phyloP scores from a whole-genome alignment of 2,113 vertebrate genomes.

The Macquaria ambigua region DNA sequence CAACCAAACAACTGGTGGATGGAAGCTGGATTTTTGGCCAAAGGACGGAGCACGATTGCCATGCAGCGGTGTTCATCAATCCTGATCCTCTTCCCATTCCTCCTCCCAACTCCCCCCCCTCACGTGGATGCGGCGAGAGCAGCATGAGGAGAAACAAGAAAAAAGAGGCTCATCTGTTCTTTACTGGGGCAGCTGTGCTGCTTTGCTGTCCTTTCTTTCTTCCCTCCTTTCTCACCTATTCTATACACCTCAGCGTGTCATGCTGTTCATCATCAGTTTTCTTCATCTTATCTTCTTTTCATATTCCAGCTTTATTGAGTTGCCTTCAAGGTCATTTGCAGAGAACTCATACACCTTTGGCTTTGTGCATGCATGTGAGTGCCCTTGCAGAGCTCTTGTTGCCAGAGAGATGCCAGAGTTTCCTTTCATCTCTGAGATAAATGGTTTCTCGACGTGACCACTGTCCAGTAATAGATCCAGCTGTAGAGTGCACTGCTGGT shows the following conservation, averaged over 20 bases:
- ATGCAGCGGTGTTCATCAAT: constrained; percentile 42
- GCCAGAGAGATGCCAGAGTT: constrained; percentile 9
- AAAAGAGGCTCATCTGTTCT: constrained; percentile 45
- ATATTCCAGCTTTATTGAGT: not conserved
- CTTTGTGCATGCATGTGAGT: not conserved
- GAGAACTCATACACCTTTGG: not conserved
- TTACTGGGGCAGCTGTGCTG: constrained; percentile 51
- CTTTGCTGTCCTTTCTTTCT: constrained; percentile 6
- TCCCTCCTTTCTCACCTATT: not conserved
- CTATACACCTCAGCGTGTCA: not conserved
- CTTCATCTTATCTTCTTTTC: not conserved
- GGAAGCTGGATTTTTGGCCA: constrained; percentile 17
- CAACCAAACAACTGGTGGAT: not conserved
- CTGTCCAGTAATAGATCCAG: constrained; percentile 17
- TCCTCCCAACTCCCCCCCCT: constrained; percentile 32
- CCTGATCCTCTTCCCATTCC: constrained; percentile 22
- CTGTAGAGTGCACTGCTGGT: not conserved
- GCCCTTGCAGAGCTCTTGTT: not conserved
- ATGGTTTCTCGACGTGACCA: constrained; percentile 1
- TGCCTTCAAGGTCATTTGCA: constrained; percentile 16
- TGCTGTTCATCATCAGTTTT: not conserved
- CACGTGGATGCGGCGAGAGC: constrained; percentile 73
- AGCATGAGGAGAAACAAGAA: constrained; percentile 62
- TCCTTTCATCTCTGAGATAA: constrained; percentile 14
- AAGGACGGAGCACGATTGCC: constrained; percentile 10